Conservation (phyloP, 1,140 invertebrate species). For the Bombus waltoni region DNA sequence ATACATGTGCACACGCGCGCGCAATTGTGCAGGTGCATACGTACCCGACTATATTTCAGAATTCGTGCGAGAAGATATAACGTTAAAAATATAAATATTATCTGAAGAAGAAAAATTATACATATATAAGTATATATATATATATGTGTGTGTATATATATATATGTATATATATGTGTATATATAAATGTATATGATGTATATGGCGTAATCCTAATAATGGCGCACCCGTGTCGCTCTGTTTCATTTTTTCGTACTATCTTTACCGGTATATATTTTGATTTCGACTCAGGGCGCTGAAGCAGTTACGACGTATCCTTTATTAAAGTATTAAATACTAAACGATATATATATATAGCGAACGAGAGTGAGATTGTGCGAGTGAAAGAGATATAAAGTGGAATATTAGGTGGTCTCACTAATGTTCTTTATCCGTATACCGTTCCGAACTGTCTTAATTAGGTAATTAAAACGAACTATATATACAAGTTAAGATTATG, state of each 20-base stretch:
- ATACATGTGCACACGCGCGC: not conserved
- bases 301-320: slow-evolving; percentile 64
- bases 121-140: not conserved
- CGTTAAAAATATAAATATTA: slow-evolving; percentile 45
- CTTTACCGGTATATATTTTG: slow-evolving; percentile 26
- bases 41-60: not conserved
- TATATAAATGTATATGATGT: slow-evolving; percentile 35
- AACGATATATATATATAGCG: slow-evolving; percentile 21
- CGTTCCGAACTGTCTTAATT: slow-evolving; percentile 74
- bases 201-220: slow-evolving; percentile 31
- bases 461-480: slow-evolving; percentile 69
- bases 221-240: slow-evolving; percentile 27
- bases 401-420: slow-evolving; percentile 56
- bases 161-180: slow-evolving; percentile 33
- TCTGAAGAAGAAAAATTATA: slow-evolving; percentile 33
- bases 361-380: not conserved
- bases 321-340: slow-evolving; percentile 72
- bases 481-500: slow-evolving; percentile 64
- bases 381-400: not conserved
- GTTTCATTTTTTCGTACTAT: slow-evolving; percentile 46
- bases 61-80: slow-evolving; percentile 31
- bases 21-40: slow-evolving; percentile 16
- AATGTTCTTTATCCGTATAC: slow-evolving; percentile 73
- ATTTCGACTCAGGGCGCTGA: slow-evolving; percentile 54
- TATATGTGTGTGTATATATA: not conserved